Evolutionary conservation across 2,888 invertebrate genomes (phyloP), one percentile per base, ranked within the genome.

Genomic region (Euclidia mi): DNA sequence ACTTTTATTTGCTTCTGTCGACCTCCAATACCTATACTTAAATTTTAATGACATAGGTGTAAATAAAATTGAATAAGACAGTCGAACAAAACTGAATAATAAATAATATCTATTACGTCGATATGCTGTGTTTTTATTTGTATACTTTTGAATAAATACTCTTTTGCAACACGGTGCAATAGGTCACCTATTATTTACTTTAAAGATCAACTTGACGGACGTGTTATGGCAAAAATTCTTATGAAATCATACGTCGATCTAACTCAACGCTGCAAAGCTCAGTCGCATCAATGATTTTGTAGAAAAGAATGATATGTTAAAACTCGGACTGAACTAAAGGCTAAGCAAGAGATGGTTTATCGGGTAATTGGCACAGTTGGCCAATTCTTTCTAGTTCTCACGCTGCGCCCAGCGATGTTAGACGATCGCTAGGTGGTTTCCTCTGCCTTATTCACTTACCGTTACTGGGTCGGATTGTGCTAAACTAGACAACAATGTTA

Each of bases 341-440:
- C n/a, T n/a, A n/a, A n/a, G 31, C 31, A 41, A 10, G 20, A 47
- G 17, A 55, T 59, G 14, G 43, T 47, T 44, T 57, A 59, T 62
- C 43, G 20, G 57, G 57, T 55, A 75, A 64, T 57, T 48, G 61
- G 34, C 29, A 9, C 44, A 53, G 68, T 81, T 79, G 42, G 63
- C 63, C 65, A 76, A 79, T 71, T 71, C 50, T 73, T 71, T 71
- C 59, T 67, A 69, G 76, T 81, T 83, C 82, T 81, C 83, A 83
- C 82, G 79, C 49, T 45, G 59, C 35, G 53, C 50, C 60, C 44
- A 43, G 29, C 38, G 40, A 49, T 53, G 64, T 61, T 60, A 55
- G 71, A 64, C 56, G 55, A 70, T 68, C 45, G 55, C 56, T 57
- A 45, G 51, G 61, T 71, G 65, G 73, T 76, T 82, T 78, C 80